Conservation (phyloP, 2,113 vertebrate genomes). For the Rhinolophus sinicus region DNA sequence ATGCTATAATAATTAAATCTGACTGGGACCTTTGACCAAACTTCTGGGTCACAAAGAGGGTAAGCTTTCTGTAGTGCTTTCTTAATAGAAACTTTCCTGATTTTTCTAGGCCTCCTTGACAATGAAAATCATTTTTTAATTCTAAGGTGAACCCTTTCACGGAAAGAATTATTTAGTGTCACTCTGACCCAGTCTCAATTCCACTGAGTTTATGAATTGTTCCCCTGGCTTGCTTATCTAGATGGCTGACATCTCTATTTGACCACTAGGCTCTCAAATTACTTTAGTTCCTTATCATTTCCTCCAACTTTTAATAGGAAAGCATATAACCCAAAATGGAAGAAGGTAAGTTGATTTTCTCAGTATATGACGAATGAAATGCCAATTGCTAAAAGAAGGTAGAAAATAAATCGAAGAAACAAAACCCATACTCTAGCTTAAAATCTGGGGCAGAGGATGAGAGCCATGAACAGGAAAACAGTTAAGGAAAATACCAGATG, state of each 20-base stretch:
- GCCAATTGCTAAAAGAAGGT: slow-evolving; percentile 10
- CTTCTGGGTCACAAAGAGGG: neutral
- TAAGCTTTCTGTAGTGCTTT: neutral
- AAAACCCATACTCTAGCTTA: neutral
- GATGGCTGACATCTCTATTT: neutral
- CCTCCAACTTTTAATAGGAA: slow-evolving; percentile 43
- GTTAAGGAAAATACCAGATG: slow-evolving; percentile 44
- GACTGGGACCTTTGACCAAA: neutral
- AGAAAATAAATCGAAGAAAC: slow-evolving; percentile 45
- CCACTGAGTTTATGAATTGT: neutral
- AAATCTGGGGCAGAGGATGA: neutral
- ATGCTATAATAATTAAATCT: slow-evolving; percentile 9
- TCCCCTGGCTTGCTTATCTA: slow-evolving; percentile 7
- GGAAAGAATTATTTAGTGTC: slow-evolving; percentile 41
- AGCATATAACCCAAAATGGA: slow-evolving; percentile 31
- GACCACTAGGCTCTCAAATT: slow-evolving; percentile 18
- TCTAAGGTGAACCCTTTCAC: slow-evolving; percentile 1
- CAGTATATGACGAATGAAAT: slow-evolving; percentile 3
- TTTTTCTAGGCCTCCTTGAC: slow-evolving; percentile 20
- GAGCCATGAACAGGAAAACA: neutral
- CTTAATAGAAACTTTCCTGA: slow-evolving; percentile 1
- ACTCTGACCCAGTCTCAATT: slow-evolving; percentile 7
- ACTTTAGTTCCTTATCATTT: slow-evolving; percentile 51
- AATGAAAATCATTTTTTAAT: slow-evolving; percentile 50
- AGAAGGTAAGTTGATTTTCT: slow-evolving; percentile 50